These are phyloP conservation scores for Toxotes lorentzi DNA, from an alignment of 2,797 vertebrate genomes.

Conservation along the genomic window DNA sequence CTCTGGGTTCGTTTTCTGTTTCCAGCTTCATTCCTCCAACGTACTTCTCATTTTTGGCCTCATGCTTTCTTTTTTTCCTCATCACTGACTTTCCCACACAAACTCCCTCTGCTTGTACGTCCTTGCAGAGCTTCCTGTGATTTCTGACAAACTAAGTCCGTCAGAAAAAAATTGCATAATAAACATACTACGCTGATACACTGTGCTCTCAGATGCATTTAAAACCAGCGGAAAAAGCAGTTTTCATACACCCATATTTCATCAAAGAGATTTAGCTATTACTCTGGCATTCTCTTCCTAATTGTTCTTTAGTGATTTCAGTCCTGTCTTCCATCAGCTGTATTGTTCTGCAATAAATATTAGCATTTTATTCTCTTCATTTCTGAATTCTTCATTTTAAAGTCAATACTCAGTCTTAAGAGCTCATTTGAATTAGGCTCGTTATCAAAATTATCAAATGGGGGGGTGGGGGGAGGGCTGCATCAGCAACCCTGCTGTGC, in stretches of 20 bases:
- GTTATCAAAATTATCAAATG: no score
- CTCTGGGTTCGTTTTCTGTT: not conserved
- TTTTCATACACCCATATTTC: constrained; percentile 52
- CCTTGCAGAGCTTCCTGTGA: not conserved
- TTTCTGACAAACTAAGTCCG: constrained; percentile 29
- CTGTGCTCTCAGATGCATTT: not conserved
- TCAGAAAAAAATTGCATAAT: constrained; percentile 10
- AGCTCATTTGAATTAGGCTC: not conserved
- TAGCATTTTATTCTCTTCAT: not conserved
- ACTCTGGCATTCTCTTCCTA: constrained; percentile 21
- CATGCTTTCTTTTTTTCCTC: constrained; percentile 10
- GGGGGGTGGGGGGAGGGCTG: no score
- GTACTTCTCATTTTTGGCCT: constrained; percentile 5
- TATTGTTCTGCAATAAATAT: constrained; percentile 31
- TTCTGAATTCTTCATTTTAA: constrained; percentile 4
- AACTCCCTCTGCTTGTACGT: not conserved
- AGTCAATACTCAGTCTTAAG: not conserved
- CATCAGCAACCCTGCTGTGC: not conserved
- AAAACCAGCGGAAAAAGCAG: not conserved
- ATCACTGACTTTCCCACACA: not conserved
- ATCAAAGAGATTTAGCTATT: constrained; percentile 43
- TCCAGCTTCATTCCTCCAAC: not conserved
- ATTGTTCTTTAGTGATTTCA: constrained; percentile 33
- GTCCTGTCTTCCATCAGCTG: constrained; percentile 18
- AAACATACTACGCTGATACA: not conserved